Conservation (phyloP, 2,888 invertebrate species). For the Cenopis cana region DNA sequence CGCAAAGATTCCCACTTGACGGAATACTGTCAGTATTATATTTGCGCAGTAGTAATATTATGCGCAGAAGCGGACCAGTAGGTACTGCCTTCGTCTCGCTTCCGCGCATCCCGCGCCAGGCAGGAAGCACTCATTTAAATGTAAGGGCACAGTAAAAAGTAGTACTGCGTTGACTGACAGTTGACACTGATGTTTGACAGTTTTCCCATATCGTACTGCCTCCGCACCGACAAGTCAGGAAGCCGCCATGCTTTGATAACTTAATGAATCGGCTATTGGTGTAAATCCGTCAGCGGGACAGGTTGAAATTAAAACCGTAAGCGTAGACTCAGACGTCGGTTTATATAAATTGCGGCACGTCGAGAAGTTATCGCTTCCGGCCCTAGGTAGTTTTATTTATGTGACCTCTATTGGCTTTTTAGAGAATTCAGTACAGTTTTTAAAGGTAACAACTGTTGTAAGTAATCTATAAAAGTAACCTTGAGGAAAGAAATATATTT, state of each 20-base stretch:
- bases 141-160: no score
- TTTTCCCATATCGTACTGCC: no score
- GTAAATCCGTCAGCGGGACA: conserved; percentile 20
- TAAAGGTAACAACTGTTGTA: neutral
- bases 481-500: neutral
- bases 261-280: conserved; percentile 18
- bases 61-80: no score
- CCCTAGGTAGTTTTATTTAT: conserved; percentile 26
- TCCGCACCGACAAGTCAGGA: no score
- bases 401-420: conserved; percentile 28
- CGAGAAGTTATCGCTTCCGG: conserved; percentile 28
- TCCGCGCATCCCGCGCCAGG: no score
- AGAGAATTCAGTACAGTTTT: conserved; percentile 4
- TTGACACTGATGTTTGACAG: no score
- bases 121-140: no score
- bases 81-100: no score
- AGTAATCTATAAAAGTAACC: neutral
- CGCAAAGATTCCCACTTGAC: no score
- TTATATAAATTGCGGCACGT: conserved; percentile 30
- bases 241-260: neutral
- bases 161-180: no score
- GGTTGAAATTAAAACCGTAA: conserved; percentile 28
- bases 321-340: conserved; percentile 17
- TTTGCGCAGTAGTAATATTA: no score
- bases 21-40: no score